Base-by-base conservation (phyloP, 2,888 invertebrate species). In the Carabus problematicus region DNA sequence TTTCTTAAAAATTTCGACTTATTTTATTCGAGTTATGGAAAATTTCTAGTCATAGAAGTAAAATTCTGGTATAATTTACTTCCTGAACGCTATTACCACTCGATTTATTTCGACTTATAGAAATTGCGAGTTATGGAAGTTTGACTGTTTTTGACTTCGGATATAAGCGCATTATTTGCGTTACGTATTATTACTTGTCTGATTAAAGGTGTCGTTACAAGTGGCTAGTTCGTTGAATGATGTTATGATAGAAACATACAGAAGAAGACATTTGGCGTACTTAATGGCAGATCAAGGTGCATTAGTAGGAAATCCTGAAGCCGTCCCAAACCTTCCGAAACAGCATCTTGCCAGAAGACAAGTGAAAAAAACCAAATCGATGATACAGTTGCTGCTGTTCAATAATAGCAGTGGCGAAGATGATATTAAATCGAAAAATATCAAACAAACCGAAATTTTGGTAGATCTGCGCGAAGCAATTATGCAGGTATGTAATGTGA, bases 391-490 rank as follows among this genome's bases (percentile, higher is more conserved):
- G 67, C 87, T 97, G 76, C 83, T 97, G 16, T 95, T 95, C 82
- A 94, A 94, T 43, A 91, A 91, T 79, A 90, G 91, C 72, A 87
- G 85, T 72, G 88, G 86, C 71, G 89, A 90, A 77, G 94, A 95
- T 75, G 93, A 94, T 80, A 85, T 92, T 11, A 92, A 97, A 79
- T 94, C 93, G 71, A 99, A 99, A 82, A 99, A 99, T 84, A 95
- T 99, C 62, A 91, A 94, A 72, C 98, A 98, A 84, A 99, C 99
- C 75, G 98, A 99, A 85, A 92, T 98, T 77, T 85, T 99, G 73
- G 97, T 99, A n/a, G 98, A 98, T 84, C 85, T 99, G 63, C 87
- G 98, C 74, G 98, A 99, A 84, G 94, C 97, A 40, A 96, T 98
- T 75, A 84, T 97, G 64, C 97, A 95, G 83, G 90, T 94, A 72